Evolutionary conservation across 2,888 invertebrate species (phyloP), one percentile per base, ranked within the genome.

Genomic region (Drosophila parthenogenetica): DNA sequence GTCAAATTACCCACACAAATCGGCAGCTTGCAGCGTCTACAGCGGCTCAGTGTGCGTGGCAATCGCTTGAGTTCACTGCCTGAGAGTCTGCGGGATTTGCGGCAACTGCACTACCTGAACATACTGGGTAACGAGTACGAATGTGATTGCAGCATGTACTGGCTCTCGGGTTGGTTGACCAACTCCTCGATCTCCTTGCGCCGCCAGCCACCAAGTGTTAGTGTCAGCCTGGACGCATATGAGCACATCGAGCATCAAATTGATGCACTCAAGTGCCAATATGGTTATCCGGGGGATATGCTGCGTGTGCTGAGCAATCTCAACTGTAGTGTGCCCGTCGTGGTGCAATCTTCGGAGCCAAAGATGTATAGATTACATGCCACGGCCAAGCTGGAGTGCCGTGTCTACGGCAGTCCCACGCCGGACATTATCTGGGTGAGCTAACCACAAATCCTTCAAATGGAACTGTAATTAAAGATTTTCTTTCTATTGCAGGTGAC

Each of bases 121-220:
- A 94, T 97, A 76, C 93, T 94, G 37, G 94, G 94, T 62, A 98
- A 98, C 91, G 95, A 95, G 29, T 97, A 96, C 95, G 94, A 95
- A 16, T 98, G 98, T 93, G 97, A 97, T 91, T 98, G 98, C 89
- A 94, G 96, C 51, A 96, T 97, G 94, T 94, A 94, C 75, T 97
- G 97, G 97, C 94, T 97, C 77, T 91, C 93, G 1, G 90, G 93
- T 13, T 95, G 95, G 95, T 93, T 94, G 10, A 94, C 78, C 16
- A 82, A 87, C 37, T 72, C 74, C 11, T 81, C 68, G 25, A 82
- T 73, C 0, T 74, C 84, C 3, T 53, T 87, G 17, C 73, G 84
- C 0, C 78, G 77, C 5, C 92, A 93, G 72, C 92, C 93, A 92
- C 19, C 92, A 93, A 58, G 93, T n/a, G 43, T 51, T 14, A 73